Percentiles rank a stretch among this genome's conserved stretches.
phyloP scores from a whole-genome alignment of 2,797 vertebrate species.

The Myotis planiceps region DNA sequence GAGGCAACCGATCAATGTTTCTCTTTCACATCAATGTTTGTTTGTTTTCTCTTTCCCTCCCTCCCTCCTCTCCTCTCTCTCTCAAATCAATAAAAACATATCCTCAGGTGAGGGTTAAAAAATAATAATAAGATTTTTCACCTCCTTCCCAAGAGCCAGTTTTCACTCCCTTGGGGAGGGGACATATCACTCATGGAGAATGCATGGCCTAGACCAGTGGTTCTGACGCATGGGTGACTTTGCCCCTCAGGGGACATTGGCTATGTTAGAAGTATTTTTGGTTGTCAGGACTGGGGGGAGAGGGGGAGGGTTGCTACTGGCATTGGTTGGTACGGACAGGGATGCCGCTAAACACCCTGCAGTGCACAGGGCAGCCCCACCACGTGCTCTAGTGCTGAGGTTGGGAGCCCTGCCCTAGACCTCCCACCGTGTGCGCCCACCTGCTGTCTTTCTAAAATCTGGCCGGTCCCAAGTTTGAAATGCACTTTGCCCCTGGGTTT shows the following conservation, averaged over 20 bases:
- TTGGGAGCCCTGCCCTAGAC: not conserved
- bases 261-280: not conserved
- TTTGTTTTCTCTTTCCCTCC: not conserved
- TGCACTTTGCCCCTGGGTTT: not conserved
- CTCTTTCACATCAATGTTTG: not conserved
- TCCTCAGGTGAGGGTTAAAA: not conserved
- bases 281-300: not conserved
- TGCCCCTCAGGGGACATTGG: not conserved
- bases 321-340: not conserved
- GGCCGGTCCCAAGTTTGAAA: not conserved
- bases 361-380: not conserved
- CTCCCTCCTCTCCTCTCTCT: not conserved
- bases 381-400: fast-evolving
- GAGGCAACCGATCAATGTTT: not conserved
- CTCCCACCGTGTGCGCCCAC: not conserved
- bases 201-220: not conserved
- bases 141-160: not conserved
- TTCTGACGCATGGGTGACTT: not conserved
- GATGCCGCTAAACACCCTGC: not conserved
- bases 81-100: not conserved
- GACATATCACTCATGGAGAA: not conserved
- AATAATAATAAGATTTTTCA: not conserved
- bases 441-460: not conserved
- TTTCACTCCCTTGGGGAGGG: too few relatives aligned
- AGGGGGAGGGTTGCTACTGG: not conserved